A percentile compares a stretch with the other conserved stretches of the same genome.
These are phyloP conservation scores for Agrochola litura DNA, from an alignment of 2,888 invertebrate species.

Conservation along the genomic window DNA sequence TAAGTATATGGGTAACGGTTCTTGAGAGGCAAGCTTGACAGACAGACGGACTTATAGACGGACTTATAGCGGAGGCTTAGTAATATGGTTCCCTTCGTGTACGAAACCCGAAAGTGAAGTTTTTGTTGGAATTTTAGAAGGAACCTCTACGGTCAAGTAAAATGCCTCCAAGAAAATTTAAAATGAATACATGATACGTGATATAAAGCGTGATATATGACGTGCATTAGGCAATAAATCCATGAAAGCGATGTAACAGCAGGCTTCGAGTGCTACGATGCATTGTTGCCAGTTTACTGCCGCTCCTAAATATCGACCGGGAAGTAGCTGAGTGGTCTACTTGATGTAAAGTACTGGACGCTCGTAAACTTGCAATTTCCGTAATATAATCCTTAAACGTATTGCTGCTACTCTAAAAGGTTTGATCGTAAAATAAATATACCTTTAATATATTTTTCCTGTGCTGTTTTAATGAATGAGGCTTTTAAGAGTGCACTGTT, in stretches of 20 bases:
- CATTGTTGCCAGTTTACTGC: constrained; percentile 70
- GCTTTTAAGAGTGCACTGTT: neutral
- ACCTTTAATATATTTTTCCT: constrained; percentile 6
- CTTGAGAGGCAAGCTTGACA: too few relatives aligned
- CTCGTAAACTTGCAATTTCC: constrained; percentile 65
- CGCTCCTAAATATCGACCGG: constrained; percentile 81
- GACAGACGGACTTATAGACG: too few relatives aligned
- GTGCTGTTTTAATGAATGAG: neutral
- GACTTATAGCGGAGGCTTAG: too few relatives aligned
- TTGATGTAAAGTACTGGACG: constrained; percentile 47
- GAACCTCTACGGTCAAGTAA: neutral
- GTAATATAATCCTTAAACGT: constrained; percentile 53
- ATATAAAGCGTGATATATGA: constrained; percentile 43
- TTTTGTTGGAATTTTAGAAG: neutral
- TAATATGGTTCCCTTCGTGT: too few relatives aligned
- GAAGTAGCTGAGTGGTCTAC: constrained; percentile 69
- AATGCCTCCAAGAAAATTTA: constrained; percentile 21
- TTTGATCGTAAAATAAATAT: constrained; percentile 27
- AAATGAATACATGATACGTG: constrained; percentile 39
- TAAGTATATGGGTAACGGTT: too few relatives aligned
- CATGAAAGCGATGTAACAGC: constrained; percentile 58
- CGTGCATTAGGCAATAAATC: constrained; percentile 48
- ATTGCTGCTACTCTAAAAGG: constrained; percentile 33
- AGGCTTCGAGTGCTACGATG: constrained; percentile 64
- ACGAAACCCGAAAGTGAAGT: too few relatives aligned